Evolutionary conservation across 2,113 vertebrate species (phyloP), one percentile per base, ranked within the genome.

Genomic region (Salvelinus alpinus): DNA sequence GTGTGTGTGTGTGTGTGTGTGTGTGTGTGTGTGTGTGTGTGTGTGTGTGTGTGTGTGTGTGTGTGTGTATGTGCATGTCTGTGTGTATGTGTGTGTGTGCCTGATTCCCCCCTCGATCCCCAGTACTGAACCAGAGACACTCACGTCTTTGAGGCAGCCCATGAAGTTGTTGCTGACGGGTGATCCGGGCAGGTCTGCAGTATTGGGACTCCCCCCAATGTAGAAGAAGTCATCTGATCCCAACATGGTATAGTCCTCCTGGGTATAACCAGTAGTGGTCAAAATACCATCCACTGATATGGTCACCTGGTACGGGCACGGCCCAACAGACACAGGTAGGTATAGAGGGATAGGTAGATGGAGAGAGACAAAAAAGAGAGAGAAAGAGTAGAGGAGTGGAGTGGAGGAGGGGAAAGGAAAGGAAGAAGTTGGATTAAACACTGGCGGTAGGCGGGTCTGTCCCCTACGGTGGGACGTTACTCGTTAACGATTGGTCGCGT

Each of bases 121-220:
- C 74, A 82, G 72, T 64, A 62, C 51, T 54, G 51, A 54, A 54
- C 14, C 51, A 54, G 51, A 16, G 47, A 22, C 1, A 93, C 96
- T 96, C 86, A 98, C 96, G 1, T 97, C 96, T 90, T 97, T 97
- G 18, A 98, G 95, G 88, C 96, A 98, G 78, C 96, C 96, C 96
- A 98, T 98, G 88, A 98, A 98, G 92, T 98, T 98, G 93, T 97
- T 98, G 94, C 96, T 98, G 90, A 98, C 96, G 0, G 96, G 96
- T 0, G 96, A 98, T 12, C 96, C 96, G 0, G 96, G 96, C 77
- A 97, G 93, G 87, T 97, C 96, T 0, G 96, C 96, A 0, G 96
- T 97, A 89, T 96, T 98, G 76, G 96, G 96, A 84, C 96, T 97
- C 79, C 96, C 96, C 47, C 96, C 96, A 0, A 98, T 96, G 89